A percentile compares a stretch with the other conserved stretches of the same genome.
Evolutionary conservation across 2,797 vertebrate species (phyloP).

Genomic region (Sandelia bainsii): DNA sequence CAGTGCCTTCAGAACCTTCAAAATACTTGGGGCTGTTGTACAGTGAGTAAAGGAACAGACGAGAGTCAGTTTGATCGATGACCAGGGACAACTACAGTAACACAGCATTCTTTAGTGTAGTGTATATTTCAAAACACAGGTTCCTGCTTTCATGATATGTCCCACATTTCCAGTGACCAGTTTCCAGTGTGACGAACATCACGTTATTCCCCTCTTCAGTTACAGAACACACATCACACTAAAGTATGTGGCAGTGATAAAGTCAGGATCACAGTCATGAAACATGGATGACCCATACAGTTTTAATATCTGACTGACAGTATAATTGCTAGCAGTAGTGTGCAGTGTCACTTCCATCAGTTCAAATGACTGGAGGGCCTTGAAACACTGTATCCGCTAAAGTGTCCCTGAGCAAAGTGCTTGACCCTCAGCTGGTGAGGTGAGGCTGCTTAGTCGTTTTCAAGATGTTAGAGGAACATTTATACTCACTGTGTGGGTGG

Average conservation of each 20-base stretch:
- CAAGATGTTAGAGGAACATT: too few relatives aligned
- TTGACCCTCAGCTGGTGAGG: background rate
- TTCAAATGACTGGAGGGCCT: constrained; percentile 13
- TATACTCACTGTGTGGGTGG: too few relatives aligned
- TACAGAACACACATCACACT: background rate
- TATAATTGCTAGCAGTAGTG: constrained; percentile 3
- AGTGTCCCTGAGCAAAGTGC: constrained; percentile 7
- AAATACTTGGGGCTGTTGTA: background rate
- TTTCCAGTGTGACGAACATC: background rate
- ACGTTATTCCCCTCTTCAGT: background rate
- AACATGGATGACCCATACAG: background rate
- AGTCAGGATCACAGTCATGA: background rate
- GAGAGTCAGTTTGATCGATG: background rate
- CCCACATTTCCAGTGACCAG: background rate
- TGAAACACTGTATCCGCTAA: background rate
- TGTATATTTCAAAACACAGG: too few relatives aligned
- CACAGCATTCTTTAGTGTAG: too few relatives aligned
- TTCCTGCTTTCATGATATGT: background rate
- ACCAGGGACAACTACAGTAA: background rate
- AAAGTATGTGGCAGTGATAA: background rate
- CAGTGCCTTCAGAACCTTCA: constrained; percentile 22
- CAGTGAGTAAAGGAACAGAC: background rate
- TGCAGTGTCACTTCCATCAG: constrained; percentile 24
- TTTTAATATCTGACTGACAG: constrained; percentile 17
- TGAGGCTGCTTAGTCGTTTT: background rate